phyloP scores from a whole-genome alignment of 2,797 vertebrate species.

The Allobates femoralis region DNA sequence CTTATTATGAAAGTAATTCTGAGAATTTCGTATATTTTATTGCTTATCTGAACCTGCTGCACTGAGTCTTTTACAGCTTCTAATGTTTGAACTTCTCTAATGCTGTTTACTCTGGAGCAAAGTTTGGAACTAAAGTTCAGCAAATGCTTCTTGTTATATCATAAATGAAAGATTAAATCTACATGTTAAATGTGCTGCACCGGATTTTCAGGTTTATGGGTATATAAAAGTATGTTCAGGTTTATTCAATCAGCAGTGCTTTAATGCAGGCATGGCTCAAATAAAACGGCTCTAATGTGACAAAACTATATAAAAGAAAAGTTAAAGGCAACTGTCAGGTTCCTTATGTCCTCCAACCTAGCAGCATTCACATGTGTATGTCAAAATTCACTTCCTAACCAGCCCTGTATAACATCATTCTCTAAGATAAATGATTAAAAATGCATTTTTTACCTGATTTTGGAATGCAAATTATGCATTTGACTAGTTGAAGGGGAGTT shows the following conservation, averaged over 20 bases:
- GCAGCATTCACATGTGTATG: too few relatives aligned
- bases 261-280: background rate
- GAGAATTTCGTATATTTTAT: constrained; percentile 1
- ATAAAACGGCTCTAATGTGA: background rate
- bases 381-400: too few relatives aligned
- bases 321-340: too few relatives aligned
- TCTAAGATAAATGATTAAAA: too few relatives aligned
- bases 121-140: constrained; percentile 35
- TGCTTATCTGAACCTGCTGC: constrained; percentile 36
- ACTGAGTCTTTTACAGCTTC: background rate
- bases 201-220: background rate
- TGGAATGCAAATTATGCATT: too few relatives aligned
- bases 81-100: constrained; percentile 10
- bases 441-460: too few relatives aligned
- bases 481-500: too few relatives aligned
- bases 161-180: background rate
- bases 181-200: background rate
- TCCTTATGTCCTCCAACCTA: too few relatives aligned
- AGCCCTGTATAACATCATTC: too few relatives aligned
- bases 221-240: background rate
- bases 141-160: background rate
- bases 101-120: constrained; percentile 18
- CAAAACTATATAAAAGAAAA: background rate
- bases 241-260: background rate
- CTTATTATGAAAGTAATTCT: background rate